Evolutionary conservation across 2,113 vertebrate species (phyloP).

Genomic region (Diadophis punctatus): DNA sequence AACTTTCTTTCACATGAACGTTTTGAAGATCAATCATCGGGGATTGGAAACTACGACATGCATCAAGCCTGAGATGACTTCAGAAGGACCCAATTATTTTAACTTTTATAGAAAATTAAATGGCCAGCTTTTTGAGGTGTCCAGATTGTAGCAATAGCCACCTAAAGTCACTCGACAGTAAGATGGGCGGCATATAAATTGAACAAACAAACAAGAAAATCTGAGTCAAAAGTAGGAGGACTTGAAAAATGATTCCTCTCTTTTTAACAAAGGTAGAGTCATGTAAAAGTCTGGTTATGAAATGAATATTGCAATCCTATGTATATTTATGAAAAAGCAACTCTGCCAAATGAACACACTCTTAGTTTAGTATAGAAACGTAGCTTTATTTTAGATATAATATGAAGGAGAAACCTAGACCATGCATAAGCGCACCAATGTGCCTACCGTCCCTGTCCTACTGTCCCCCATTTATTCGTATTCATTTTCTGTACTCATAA

Average conservation of each 20-base stretch:
- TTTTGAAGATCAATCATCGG: background rate
- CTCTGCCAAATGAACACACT: background rate
- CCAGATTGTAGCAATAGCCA: background rate
- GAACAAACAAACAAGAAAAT: background rate
- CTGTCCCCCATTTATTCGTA: no score
- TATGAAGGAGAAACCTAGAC: background rate
- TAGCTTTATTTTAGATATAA: background rate
- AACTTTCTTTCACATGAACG: background rate
- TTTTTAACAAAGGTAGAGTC: background rate
- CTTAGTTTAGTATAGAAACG: background rate
- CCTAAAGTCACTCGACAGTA: background rate
- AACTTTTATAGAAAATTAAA: background rate
- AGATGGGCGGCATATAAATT: background rate
- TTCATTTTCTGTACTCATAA: no score
- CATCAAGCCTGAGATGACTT: background rate
- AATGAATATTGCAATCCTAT: background rate
- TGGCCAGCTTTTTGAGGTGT: background rate
- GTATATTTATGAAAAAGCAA: background rate
- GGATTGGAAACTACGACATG: background rate
- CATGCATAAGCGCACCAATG: no score
- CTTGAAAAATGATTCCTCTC: background rate
- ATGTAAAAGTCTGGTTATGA: background rate
- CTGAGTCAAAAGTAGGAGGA: background rate
- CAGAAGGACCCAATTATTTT: background rate
- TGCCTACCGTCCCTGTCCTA: no score